Base-by-base conservation (phyloP, 2,113 vertebrate genomes). In the Calyptommatus sinebrachiatus region DNA sequence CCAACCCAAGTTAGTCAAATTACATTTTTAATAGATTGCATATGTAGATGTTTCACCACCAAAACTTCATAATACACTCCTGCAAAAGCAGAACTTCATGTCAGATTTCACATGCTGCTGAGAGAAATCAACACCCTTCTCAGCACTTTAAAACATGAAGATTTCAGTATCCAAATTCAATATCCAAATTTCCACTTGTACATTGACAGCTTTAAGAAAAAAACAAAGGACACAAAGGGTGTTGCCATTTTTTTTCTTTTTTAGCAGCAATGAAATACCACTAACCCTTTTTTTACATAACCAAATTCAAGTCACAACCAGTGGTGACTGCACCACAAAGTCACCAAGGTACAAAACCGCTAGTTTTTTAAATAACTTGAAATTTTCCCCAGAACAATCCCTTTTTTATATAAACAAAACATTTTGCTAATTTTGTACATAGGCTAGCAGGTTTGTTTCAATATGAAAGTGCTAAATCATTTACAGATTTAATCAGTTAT, bases 391-490 rank as follows among this genome's bases (percentile, higher is more conserved):
- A 88, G 95, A 96, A 96, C 94, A 96, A 95, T 93, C 92, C 93
- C 93, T 94, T 95, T 95, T 93, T 57, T 57, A 57, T 94, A 98
- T 97, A 99, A 98, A 98, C 96, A 98, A 97, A 57, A 97, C 92
- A 93, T 93, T 95, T 97, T 97, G 96, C 97, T 97, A 97, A 98
- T 98, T 92, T 97, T 97, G 96, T 97, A 98, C 96, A 98, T 96
- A 97, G 97, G 97, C 96, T 98, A 97, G 96, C 96, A 98, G 97
- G 97, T 96, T 97, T 98, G 96, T 98, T 98, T 95, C 97, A 97
- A 97, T 99, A 99, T 97, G 97, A 99, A 99, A 99, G 97, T 99
- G 97, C 97, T 98, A 98, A 97, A 97, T 97, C 96, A 98, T 98
- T 98, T 98, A 98, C 97, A 99, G 97, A 97, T 94, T 94, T 95